A percentile compares a stretch with the other conserved stretches of the same genome.
phyloP scores from a whole-genome alignment of 2,113 vertebrate genomes.

The Sarotherodon lohbergeri region DNA sequence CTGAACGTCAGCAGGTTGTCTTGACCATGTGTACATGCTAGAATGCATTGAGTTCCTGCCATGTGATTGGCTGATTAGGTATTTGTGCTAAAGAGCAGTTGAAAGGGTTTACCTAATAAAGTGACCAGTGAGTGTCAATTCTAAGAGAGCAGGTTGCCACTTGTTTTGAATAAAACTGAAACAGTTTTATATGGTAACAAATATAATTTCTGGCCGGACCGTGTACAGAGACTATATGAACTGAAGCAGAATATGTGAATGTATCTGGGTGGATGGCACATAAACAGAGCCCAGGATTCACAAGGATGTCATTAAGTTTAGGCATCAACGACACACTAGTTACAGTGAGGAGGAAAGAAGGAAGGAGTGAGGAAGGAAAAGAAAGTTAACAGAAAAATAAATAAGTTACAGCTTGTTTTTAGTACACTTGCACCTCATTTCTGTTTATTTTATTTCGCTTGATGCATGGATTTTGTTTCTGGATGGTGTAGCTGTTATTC shows the following conservation, averaged over 20 bases:
- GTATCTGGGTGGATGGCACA: background rate
- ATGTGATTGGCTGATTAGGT: background rate
- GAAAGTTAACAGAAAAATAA: background rate
- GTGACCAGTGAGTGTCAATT: no score
- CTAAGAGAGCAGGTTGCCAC: background rate
- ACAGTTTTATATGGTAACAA: background rate
- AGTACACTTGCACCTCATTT: background rate
- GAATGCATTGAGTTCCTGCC: background rate
- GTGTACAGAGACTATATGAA: background rate
- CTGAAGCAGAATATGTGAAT: background rate
- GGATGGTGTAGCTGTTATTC: background rate
- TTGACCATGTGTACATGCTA: background rate
- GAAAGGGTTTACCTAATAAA: no score
- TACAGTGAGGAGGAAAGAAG: background rate
- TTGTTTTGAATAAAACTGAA: background rate
- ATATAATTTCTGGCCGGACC: background rate
- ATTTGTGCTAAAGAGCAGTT: background rate
- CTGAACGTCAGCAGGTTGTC: background rate
- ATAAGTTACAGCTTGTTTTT: background rate
- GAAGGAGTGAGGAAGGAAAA: background rate
- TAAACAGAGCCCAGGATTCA: background rate
- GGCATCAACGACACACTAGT: rapidly evolving
- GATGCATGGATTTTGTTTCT: background rate
- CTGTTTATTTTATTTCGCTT: background rate
- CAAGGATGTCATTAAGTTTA: background rate